Evolutionary conservation across 37 sponge, comb jelly and placozoan species (phyloP), one percentile per base, ranked within the genome.

Genomic region (Bolinopsis microptera): DNA sequence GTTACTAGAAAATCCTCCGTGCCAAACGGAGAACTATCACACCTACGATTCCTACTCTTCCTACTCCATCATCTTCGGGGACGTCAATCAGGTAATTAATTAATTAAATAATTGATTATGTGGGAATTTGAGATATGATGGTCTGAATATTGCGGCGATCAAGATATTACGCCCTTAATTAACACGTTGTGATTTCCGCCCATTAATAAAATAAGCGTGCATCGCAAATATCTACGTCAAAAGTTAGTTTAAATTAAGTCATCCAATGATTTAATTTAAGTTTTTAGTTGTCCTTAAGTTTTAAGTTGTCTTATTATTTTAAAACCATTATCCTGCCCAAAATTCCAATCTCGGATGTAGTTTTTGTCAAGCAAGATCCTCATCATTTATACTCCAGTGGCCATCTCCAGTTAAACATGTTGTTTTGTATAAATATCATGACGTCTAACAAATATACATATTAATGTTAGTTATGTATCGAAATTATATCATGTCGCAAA

Each of bases 11-110:
- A 86, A 41, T 2, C 90, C 90, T 2, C 90, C 61, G 2, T 86
- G 61, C 30, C 90, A 39, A 22, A 86, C 61, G 2, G 90, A 86
- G 61, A 41, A 86, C 90, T 41, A 86, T 27, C 90, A 86, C 61
- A 86, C 90, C 61, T 86, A 36, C 61, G 90, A 86, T 23, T 86
- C 90, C 27, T 86, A 41, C 90, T 33, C 36, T 23, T 86, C 90
- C 61, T 86, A 86, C 90, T 86, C 90, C 34, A 86, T 41, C 22
- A 41, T 86, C 24, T 86, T 41, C n/a, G 48, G 90, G 61, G 90
- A 86, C 26, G 61, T 86, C 27, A 86, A 86, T 40, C 83, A 82
- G 83, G 83, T 82, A n/a, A 48, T 48, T 48, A 48, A 48, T 48
- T 48, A 48, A n/a, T n/a, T n/a, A n/a, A n/a, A n/a, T n/a, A n/a